Percentiles rank a stretch among this genome's conserved stretches.
These are phyloP conservation scores for Bos taurus DNA, from an alignment of 2,113 vertebrate species.

Conservation along the genomic window ARS-UCD2.0 NC_037331.1:22545001-22545500, in stretches of 20 bases:
- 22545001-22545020: background rate
- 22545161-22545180: slow-evolving; percentile 30
- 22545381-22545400: background rate
- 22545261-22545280: background rate
- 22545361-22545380: background rate
- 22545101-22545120: slow-evolving; percentile 15
- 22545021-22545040: slow-evolving; percentile 37
- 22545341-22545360: background rate
- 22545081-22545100: background rate
- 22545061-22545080: slow-evolving; percentile 37
- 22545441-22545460: background rate
- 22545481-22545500: slow-evolving; percentile 24
- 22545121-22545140: background rate
- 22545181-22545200: background rate
- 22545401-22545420: background rate
- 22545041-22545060: background rate
- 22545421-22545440: background rate
- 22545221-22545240: background rate
- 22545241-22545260: background rate
- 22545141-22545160: background rate
- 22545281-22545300: background rate
- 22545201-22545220: background rate
- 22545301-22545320: background rate
- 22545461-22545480: background rate
- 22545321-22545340: slow-evolving; percentile 17